Base-by-base conservation (phyloP, 2,888 invertebrate genomes). In the Sarcophaga carnaria region DNA sequence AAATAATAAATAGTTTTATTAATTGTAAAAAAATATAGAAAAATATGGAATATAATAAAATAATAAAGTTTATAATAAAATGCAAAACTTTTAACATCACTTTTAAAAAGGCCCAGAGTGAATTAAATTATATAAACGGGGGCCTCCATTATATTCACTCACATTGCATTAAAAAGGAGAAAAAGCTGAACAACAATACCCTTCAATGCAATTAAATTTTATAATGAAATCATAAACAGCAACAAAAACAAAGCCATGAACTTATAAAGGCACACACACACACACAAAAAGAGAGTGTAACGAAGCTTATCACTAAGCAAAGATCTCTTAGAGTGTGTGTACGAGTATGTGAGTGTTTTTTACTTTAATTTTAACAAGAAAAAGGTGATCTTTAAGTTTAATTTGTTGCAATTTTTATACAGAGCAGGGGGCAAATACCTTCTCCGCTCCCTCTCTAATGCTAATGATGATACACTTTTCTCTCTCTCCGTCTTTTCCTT, bases 371-470 rank as follows among this genome's bases (percentile, higher is more conserved):
- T 54, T 0, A 4, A 54, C 54, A 54, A 54, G 10, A 54, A 75
- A 78, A 85, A 79, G 81, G 81, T 87, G 87, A 87, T 87, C 87
- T 84, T 87, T 82, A 71, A 72, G 22, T 37, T 84, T 87, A 87
- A 84, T 84, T 84, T 87, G 87, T 87, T 87, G 87, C 87, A 87
- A 70, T 77, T 80, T 74, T 70, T 47, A 45, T 70, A 60, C 6
- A 54, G 2, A 54, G 17, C 4, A 14, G 54, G 4, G 17, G 49
- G 17, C 17, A 4, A 14, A 54, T 37, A 37, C 37, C 37, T 37
- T 37, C 0, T 8, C 8, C 37, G 8, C 8, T 37, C 8, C 37
- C 8, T 37, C 10, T 37, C 37, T 10, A 37, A 37, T 37, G 2
- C 37, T 37, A 10, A 37, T 37, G 37, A 37, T 37, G 8, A 37